A percentile compares a stretch with the other conserved stretches of the same genome.
Conservation (phyloP, 2,888 invertebrate species). For the Cosmopolites sordidus region DNA sequence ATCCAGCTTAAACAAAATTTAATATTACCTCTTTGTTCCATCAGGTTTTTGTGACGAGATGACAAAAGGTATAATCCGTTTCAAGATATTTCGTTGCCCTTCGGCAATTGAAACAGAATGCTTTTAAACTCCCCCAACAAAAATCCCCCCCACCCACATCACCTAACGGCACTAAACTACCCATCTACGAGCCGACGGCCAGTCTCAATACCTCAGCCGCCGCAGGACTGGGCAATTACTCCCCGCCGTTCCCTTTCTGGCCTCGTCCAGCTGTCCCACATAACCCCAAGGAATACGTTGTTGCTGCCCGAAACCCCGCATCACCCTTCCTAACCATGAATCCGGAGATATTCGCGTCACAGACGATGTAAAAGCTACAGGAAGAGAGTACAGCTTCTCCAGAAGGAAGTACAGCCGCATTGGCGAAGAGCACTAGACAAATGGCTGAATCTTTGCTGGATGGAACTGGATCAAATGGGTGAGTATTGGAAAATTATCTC, state of each 20-base stretch:
- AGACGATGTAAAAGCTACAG: slow-evolving; percentile 75
- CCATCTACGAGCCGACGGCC: slow-evolving; percentile 55
- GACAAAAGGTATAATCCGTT: too few species aligned
- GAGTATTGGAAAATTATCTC: slow-evolving; percentile 43
- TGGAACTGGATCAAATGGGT: slow-evolving; percentile 60
- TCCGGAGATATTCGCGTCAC: slow-evolving; percentile 71
- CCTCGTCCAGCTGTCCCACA: slow-evolving; percentile 58
- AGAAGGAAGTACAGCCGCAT: slow-evolving; percentile 34
- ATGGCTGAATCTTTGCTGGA: slow-evolving; percentile 64
- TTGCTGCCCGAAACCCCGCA: slow-evolving; percentile 45
- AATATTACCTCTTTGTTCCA: too few species aligned
- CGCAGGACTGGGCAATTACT: slow-evolving; percentile 54
- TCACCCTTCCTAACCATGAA: slow-evolving; percentile 53
- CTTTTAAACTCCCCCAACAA: slow-evolving; percentile 52
- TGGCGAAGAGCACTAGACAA: slow-evolving; percentile 53
- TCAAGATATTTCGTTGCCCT: too few species aligned
- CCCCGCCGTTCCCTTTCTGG: slow-evolving; percentile 75
- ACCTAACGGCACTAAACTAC: slow-evolving; percentile 70
- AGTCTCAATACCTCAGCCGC: slow-evolving; percentile 36
- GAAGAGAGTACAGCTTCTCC: slow-evolving; percentile 55
- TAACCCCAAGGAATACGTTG: slow-evolving; percentile 51
- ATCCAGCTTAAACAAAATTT: too few species aligned
- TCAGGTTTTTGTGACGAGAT: too few species aligned
- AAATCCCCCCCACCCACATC: slow-evolving; percentile 53
- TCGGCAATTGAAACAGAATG: slow-evolving; percentile 48